These are phyloP conservation scores for Fissipunctia ypsillon DNA, from an alignment of 2,888 invertebrate species.

Conservation along the genomic window DNA sequence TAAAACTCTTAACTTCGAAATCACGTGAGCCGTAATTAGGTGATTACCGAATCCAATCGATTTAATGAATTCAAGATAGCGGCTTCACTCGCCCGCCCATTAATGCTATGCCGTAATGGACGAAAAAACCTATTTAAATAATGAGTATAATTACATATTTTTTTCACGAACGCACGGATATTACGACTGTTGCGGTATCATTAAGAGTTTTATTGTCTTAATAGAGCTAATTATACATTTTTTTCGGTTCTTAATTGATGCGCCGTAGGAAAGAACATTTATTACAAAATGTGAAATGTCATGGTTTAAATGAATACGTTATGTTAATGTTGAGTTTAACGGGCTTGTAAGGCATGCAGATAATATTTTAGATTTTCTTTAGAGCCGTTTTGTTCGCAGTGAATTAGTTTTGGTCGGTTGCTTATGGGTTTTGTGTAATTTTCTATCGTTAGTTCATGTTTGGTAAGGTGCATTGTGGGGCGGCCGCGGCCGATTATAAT, in stretches of 20 bases:
- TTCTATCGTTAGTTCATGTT: constrained; percentile 78
- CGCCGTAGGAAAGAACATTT: constrained; percentile 88
- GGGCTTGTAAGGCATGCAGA: constrained; percentile 84
- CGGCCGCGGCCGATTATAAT: constrained; percentile 59
- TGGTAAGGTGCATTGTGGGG: constrained; percentile 45
- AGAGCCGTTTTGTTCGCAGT: constrained; percentile 87
- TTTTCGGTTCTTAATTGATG: constrained; percentile 90
- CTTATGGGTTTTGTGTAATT: constrained; percentile 83
- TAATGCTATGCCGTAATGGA: constrained; percentile 86
- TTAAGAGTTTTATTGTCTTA: constrained; percentile 91
- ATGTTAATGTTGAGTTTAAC: constrained; percentile 88
- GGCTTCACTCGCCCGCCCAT: constrained; percentile 85
- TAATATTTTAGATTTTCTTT: constrained; percentile 83
- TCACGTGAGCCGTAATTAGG: constrained; percentile 89
- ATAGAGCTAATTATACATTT: constrained; percentile 90
- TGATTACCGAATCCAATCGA: constrained; percentile 91
- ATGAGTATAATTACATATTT: constrained; percentile 90
- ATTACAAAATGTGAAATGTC: constrained; percentile 90
- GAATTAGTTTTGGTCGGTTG: constrained; percentile 87
- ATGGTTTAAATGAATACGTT: constrained; percentile 89
- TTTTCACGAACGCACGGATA: constrained; percentile 89
- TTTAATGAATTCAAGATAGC: constrained; percentile 89
- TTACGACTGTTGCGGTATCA: constrained; percentile 89
- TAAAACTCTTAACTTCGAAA: constrained; percentile 86
- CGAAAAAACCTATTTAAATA: constrained; percentile 90